phyloP scores from a whole-genome alignment of 2,888 invertebrate species.

The Drosophila mayaguana region DNA sequence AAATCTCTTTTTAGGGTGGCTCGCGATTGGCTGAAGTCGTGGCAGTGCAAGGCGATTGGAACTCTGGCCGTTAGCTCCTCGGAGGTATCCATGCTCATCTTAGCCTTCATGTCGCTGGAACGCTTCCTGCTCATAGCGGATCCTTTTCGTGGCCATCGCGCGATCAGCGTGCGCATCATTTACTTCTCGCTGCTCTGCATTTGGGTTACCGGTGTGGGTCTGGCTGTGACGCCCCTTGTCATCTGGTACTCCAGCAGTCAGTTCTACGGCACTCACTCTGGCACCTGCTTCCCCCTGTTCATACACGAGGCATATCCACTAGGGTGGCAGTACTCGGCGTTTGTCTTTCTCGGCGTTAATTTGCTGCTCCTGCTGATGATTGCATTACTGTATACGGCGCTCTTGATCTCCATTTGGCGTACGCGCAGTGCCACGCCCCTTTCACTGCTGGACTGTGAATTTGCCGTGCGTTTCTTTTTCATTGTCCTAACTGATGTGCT shows the following conservation, averaged over 20 bases:
- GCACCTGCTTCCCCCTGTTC: conserved; percentile 90
- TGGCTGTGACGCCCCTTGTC: conserved; percentile 88
- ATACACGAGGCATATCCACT: conserved; percentile 88
- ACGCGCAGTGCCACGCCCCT: conserved; percentile 88
- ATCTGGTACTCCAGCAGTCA: conserved; percentile 87
- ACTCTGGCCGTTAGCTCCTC: conserved; percentile 89
- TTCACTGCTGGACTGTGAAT: conserved; percentile 87
- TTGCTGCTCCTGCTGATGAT: conserved; percentile 87
- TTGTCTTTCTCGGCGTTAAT: conserved; percentile 89
- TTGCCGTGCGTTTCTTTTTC: conserved; percentile 89
- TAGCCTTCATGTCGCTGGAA: conserved; percentile 90
- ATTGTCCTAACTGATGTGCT: conserved; percentile 90
- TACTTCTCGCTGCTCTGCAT: conserved; percentile 86
- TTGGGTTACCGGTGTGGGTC: conserved; percentile 87
- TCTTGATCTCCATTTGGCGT: conserved; percentile 88
- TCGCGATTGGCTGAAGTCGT: conserved; percentile 88
- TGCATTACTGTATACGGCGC: conserved; percentile 87
- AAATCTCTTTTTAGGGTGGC: conserved; percentile 83
- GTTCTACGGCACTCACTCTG: conserved; percentile 88
- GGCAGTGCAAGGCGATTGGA: conserved; percentile 88
- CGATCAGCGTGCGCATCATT: conserved; percentile 87
- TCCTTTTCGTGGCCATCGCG: conserved; percentile 87
- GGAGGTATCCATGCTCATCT: conserved; percentile 89
- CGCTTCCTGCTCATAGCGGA: conserved; percentile 88
- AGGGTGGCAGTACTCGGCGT: conserved; percentile 90